Percentiles rank a stretch among this genome's conserved stretches.
phyloP scores from a whole-genome alignment of 2,113 vertebrate genomes.

The Prunella fulvescens region DNA sequence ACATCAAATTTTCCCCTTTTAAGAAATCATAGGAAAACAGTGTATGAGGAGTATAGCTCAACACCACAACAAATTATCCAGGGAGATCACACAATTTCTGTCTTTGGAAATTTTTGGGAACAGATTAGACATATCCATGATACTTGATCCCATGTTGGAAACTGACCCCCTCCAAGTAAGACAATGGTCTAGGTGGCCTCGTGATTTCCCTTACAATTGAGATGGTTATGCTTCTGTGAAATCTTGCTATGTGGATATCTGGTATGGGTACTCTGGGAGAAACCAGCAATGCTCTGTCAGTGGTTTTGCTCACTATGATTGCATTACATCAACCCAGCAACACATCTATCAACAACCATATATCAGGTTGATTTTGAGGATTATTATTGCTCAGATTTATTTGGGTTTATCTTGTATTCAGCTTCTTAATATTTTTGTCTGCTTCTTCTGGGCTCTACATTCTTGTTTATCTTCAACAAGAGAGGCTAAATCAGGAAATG shows the following conservation, averaged over 20 bases:
- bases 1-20: neutral
- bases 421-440: neutral
- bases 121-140: neutral
- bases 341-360: neutral
- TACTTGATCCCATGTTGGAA: neutral
- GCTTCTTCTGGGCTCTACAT: neutral
- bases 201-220: neutral
- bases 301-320: neutral
- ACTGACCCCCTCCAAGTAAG: fast-evolving
- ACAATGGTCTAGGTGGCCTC: neutral
- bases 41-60: neutral
- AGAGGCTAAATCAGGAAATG: neutral
- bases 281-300: neutral
- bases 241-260: neutral
- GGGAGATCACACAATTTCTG: fast-evolving
- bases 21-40: neutral
- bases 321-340: neutral
- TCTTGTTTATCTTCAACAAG: neutral
- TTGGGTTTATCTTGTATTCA: neutral
- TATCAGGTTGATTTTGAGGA: neutral
- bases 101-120: neutral
- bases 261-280: neutral
- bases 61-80: neutral
- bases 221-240: neutral
- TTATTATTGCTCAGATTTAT: neutral